Conservation (phyloP, 1,140 invertebrate species). For the Harlomillsia oculata region DNA sequence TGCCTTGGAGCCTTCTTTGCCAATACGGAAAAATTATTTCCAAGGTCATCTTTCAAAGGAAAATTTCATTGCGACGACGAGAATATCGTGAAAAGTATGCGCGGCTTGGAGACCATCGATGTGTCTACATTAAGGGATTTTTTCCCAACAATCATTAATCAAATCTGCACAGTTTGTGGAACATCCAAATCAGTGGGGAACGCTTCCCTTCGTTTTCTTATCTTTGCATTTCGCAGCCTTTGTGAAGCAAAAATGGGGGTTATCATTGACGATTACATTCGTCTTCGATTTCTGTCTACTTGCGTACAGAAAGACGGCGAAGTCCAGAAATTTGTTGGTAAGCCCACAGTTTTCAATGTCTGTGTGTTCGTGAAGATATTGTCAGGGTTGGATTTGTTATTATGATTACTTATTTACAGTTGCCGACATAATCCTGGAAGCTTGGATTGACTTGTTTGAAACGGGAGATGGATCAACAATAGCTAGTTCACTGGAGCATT, state of each 20-base stretch:
- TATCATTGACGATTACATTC: slow-evolving; percentile 30
- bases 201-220: slow-evolving; percentile 31
- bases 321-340: too few relatives aligned
- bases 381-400: neutral
- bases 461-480: slow-evolving; percentile 34
- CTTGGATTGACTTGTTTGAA: slow-evolving; percentile 35
- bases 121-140: slow-evolving; percentile 30
- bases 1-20: slow-evolving; percentile 34
- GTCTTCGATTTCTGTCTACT: slow-evolving; percentile 19
- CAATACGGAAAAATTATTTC: slow-evolving; percentile 29
- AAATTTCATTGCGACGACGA: slow-evolving; percentile 33
- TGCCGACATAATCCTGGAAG: slow-evolving; percentile 28
- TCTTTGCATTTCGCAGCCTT: slow-evolving; percentile 32
- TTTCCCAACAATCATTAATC: slow-evolving; percentile 35
- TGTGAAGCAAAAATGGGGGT: slow-evolving; percentile 24
- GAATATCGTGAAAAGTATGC: slow-evolving; percentile 29
- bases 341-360: too few relatives aligned
- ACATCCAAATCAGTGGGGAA: slow-evolving; percentile 26
- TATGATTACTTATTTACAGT: slow-evolving; percentile 20
- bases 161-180: slow-evolving; percentile 28
- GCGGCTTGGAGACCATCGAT: slow-evolving; percentile 31
- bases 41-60: too few relatives aligned
- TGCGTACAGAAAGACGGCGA: neutral
- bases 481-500: slow-evolving; percentile 31
- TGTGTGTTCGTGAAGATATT: neutral